Evolutionary conservation across 2,888 invertebrate species (phyloP).

Genomic region (Epirrhoe tristata): DNA sequence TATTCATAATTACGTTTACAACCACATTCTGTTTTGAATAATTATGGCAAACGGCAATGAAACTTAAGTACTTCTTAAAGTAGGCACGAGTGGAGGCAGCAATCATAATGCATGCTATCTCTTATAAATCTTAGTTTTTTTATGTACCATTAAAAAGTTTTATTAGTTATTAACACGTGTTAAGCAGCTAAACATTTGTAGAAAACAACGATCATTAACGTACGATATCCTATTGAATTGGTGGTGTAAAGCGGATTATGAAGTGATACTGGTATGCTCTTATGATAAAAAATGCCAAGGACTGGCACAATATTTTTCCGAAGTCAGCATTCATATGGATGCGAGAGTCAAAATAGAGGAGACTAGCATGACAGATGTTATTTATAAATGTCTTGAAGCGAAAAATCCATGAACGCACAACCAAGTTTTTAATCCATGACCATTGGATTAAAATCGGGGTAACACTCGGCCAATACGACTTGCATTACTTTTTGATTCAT

Average conservation of each 20-base stretch:
- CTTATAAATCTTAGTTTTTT: conserved; percentile 83
- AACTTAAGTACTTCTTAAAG: conserved; percentile 57
- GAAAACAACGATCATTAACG: conserved; percentile 78
- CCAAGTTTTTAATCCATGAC: no score
- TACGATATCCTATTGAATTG: conserved; percentile 44
- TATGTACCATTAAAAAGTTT: conserved; percentile 83
- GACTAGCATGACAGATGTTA: no score
- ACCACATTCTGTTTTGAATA: conserved; percentile 46
- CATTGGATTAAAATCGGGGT: no score
- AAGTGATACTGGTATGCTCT: conserved; percentile 1
- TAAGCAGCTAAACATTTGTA: conserved; percentile 80
- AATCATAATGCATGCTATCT: conserved; percentile 76
- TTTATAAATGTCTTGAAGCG: no score
- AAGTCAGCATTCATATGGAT: no score
- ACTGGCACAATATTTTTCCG: no score
- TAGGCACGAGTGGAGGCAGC: conserved; percentile 66
- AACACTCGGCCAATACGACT: no score
- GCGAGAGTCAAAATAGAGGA: no score
- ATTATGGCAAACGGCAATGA: conserved; percentile 62
- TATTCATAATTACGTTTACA: conserved; percentile 37
- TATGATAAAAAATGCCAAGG: not conserved
- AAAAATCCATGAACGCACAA: no score
- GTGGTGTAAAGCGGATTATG: conserved; percentile 27
- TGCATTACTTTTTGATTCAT: no score
- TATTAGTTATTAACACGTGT: conserved; percentile 85